Conservation (phyloP, 2,113 vertebrate species). For the Pogonocichla stellata region DNA sequence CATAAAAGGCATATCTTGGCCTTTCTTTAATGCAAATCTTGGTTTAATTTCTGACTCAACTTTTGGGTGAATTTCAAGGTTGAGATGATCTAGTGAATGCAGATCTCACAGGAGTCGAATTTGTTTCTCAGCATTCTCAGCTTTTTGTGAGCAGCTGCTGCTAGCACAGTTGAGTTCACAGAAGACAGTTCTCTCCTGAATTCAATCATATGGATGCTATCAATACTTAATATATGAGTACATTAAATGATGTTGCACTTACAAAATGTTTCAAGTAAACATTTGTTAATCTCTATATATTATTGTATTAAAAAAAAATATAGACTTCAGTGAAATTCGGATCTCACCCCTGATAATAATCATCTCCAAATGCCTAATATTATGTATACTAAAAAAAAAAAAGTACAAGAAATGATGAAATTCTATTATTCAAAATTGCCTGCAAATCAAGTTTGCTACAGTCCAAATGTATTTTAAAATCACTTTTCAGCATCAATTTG, state of each 20-base stretch:
- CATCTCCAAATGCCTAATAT: background rate
- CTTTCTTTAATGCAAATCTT: background rate
- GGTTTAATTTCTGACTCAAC: background rate
- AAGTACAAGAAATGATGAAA: background rate
- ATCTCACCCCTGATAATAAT: background rate
- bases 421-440: background rate
- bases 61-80: background rate
- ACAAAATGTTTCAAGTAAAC: background rate
- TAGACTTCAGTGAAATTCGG: background rate
- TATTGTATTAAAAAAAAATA: background rate
- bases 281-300: background rate
- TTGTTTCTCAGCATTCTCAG: background rate
- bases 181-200: background rate
- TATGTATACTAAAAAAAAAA: background rate
- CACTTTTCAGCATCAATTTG: background rate
- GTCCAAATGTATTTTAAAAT: background rate
- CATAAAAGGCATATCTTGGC: background rate
- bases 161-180: background rate
- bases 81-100: background rate
- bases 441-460: background rate
- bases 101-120: background rate
- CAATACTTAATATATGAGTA: background rate
- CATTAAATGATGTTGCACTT: background rate
- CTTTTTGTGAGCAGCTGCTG: background rate
- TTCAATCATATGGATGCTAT: background rate